Evolutionary conservation across 2,797 vertebrate genomes (phyloP).

Genomic region (Aeoliscus strigatus): DNA sequence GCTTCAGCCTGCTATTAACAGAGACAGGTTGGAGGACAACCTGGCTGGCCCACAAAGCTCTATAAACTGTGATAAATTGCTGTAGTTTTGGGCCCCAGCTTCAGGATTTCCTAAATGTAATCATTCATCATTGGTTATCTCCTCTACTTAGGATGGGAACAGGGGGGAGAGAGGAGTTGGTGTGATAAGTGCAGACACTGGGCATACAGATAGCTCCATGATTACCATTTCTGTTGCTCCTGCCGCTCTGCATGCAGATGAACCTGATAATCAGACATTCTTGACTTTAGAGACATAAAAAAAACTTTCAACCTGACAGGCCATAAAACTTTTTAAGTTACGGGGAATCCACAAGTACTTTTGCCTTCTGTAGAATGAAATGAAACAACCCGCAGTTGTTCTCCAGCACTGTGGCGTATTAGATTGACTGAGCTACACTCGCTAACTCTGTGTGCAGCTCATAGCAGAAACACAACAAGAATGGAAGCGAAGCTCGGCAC

Average conservation of each 20-base stretch:
- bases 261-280: constrained; percentile 63
- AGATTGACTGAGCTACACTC: constrained; percentile 34
- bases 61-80: constrained; percentile 68
- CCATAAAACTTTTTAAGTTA: constrained; percentile 49
- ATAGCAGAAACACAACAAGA: constrained; percentile 15
- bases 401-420: constrained; percentile 14
- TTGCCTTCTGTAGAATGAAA: constrained; percentile 40
- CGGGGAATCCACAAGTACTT: constrained; percentile 35
- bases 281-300: constrained; percentile 41
- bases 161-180: constrained; percentile 44
- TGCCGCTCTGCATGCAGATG: constrained; percentile 69
- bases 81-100: constrained; percentile 54
- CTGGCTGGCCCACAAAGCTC: constrained; percentile 58
- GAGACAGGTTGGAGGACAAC: constrained; percentile 54
- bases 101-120: constrained; percentile 64
- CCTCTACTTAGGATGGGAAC: constrained; percentile 54
- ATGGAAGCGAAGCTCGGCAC: constrained; percentile 5
- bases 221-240: constrained; percentile 61
- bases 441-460: constrained; percentile 13
- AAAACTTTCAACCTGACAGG: constrained; percentile 47
- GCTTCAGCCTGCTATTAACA: constrained; percentile 55
- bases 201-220: constrained; percentile 62
- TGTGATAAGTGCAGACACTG: constrained; percentile 64
- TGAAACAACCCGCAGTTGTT: constrained; percentile 48
- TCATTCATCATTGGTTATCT: constrained; percentile 74